Conservation (phyloP, 1,140 invertebrate genomes). For the Homarus americanus region DNA sequence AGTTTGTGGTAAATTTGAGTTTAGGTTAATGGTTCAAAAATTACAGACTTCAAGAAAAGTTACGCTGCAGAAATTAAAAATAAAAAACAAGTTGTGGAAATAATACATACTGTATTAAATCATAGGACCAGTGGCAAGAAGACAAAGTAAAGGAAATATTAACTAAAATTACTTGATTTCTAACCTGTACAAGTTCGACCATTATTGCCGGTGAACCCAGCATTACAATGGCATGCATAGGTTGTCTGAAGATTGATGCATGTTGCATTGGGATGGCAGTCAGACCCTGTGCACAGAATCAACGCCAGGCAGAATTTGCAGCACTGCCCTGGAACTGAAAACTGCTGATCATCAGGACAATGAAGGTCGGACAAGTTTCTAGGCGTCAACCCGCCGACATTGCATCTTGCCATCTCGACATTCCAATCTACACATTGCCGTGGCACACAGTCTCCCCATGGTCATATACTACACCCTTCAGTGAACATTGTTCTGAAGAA, state of each 20-base stretch:
- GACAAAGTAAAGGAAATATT: no score
- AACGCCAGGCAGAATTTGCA: conserved; percentile 95
- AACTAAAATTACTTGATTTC: no score
- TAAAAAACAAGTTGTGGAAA: no score
- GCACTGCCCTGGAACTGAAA: conserved; percentile 90
- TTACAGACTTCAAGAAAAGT: no score
- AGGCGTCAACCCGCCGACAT: conserved; percentile 86
- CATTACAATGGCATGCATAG: conserved; percentile 89
- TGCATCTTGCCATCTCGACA: conserved; percentile 89
- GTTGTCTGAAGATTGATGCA: conserved; percentile 91
- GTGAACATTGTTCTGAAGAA: conserved; percentile 86
- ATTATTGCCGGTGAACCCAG: conserved; percentile 89
- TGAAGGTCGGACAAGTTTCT: conserved; percentile 87
- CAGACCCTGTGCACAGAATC: conserved; percentile 90
- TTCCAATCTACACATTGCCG: conserved; percentile 86
- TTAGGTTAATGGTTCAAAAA: no score
- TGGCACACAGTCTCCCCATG: conserved; percentile 87
- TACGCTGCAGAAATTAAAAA: no score
- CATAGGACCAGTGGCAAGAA: no score
- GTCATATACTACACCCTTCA: conserved; percentile 87
- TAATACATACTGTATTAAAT: no score
- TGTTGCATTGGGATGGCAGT: conserved; percentile 89
- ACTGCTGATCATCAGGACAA: conserved; percentile 88
- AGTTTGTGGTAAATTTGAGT: no score
- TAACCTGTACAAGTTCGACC: conserved; percentile 87